These are phyloP conservation scores for Acrossocheilus wenchowensis DNA, from an alignment of 2,797 vertebrate genomes.

Conservation along the genomic window DNA sequence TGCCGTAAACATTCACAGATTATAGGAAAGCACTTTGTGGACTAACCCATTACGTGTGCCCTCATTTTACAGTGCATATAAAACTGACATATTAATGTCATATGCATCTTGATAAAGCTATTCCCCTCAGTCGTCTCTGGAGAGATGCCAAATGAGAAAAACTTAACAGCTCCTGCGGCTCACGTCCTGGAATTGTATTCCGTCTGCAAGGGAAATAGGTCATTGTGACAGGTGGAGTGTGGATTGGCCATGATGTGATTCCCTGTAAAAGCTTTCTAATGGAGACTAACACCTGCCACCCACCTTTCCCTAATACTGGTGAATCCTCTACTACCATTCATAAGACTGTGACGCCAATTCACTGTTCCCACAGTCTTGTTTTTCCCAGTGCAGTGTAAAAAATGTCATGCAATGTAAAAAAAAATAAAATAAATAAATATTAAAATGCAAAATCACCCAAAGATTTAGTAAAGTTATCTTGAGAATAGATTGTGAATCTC, in stretches of 20 bases:
- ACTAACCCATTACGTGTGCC: not conserved
- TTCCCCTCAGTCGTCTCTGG: conserved; percentile 24
- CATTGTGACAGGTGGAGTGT: conserved; percentile 41
- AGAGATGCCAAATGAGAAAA: conserved; percentile 42
- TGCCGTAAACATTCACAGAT: not conserved
- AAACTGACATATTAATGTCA: conserved; percentile 47
- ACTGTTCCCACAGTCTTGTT: not conserved
- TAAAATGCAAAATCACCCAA: not conserved
- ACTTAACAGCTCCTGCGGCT: conserved; percentile 26
- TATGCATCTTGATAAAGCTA: conserved; percentile 31
- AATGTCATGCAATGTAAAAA: not conserved
- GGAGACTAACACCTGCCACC: conserved; percentile 47
- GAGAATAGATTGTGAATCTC: not conserved
- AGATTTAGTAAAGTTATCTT: not conserved
- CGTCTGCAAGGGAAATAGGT: conserved; percentile 39
- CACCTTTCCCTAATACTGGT: not conserved
- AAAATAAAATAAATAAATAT: not conserved
- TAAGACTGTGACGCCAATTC: conserved; percentile 11
- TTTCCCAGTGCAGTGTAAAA: not conserved
- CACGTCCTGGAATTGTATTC: conserved; percentile 19
- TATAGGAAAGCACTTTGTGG: not conserved
- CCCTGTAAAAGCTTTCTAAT: conserved; percentile 53
- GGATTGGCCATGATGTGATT: conserved; percentile 38
- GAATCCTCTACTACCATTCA: conserved; percentile 34
- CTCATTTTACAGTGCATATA: conserved; percentile 42